Conservation (phyloP, 2,797 vertebrate genomes). For the Enteromius thamalakanensis region DNA sequence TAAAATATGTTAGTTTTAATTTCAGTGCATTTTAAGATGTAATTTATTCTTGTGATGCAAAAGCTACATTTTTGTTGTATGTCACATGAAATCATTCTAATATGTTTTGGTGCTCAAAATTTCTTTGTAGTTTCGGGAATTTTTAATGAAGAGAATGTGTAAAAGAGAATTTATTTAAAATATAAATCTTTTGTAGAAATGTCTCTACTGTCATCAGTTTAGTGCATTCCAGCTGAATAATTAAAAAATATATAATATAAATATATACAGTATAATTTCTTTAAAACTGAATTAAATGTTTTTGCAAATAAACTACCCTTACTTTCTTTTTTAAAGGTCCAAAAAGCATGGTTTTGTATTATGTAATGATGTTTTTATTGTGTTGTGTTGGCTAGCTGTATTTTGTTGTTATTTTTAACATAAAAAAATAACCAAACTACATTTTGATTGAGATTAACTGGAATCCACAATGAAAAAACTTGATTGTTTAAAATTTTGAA, state of each 20-base stretch:
- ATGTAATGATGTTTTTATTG: no score
- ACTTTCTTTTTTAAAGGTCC: no score
- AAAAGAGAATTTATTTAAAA: not conserved
- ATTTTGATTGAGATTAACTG: no score
- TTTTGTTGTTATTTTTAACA: no score
- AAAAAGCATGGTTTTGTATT: no score
- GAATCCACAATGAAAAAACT: no score
- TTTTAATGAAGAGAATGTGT: not conserved
- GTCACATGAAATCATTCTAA: not conserved
- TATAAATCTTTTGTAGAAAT: not conserved
- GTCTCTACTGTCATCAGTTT: not conserved
- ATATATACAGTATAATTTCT: not conserved
- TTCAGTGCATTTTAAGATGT: not conserved
- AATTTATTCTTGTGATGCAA: not conserved
- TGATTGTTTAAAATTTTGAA: no score
- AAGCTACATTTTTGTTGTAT: not conserved
- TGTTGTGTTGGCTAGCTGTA: no score
- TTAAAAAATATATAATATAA: no score
- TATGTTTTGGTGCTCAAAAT: slow-evolving; percentile 2
- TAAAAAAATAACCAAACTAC: no score
- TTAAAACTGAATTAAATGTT: not conserved
- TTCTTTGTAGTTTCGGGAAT: not conserved
- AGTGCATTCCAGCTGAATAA: not conserved
- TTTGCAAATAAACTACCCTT: no score
- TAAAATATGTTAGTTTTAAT: not conserved